Percentiles rank a stretch among this genome's conserved stretches.
Evolutionary conservation across 2,888 invertebrate species (phyloP).

Genomic region (Scrobipalpa atriplicella): DNA sequence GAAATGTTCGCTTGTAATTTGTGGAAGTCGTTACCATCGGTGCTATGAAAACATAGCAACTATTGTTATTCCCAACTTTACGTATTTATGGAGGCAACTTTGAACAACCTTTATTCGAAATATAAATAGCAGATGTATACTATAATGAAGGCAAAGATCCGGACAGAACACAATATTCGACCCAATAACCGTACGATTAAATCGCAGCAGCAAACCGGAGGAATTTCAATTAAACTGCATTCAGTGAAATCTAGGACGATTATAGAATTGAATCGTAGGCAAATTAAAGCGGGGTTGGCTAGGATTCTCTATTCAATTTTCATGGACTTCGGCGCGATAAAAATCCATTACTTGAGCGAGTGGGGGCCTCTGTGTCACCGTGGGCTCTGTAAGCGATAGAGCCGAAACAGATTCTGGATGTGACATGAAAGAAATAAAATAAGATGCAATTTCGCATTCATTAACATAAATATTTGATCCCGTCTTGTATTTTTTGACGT

Average conservation of each 20-base stretch:
- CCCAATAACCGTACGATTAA: constrained; percentile 61
- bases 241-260: constrained; percentile 76
- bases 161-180: constrained; percentile 40
- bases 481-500: neutral
- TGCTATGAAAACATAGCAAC: constrained; percentile 27
- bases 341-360: constrained; percentile 71
- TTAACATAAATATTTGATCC: neutral
- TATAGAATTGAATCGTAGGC: constrained; percentile 73
- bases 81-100: constrained; percentile 11
- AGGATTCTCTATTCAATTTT: constrained; percentile 75
- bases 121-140: constrained; percentile 9
- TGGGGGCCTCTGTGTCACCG: constrained; percentile 59
- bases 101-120: constrained; percentile 20
- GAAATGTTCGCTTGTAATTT: constrained; percentile 63
- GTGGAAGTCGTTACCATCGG: constrained; percentile 42
- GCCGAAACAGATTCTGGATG: constrained; percentile 47
- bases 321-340: constrained; percentile 72
- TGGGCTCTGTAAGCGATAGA: constrained; percentile 45
- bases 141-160: constrained; percentile 20
- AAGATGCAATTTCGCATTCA: neutral
- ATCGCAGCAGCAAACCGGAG: constrained; percentile 50
- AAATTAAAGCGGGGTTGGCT: constrained; percentile 73
- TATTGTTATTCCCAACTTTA: constrained; percentile 27
- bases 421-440: constrained; percentile 32
- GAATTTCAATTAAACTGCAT: constrained; percentile 78